These are phyloP conservation scores for Phyllotis vaccarum DNA, from an alignment of 2,797 vertebrate species.

Conservation along the genomic window DNA sequence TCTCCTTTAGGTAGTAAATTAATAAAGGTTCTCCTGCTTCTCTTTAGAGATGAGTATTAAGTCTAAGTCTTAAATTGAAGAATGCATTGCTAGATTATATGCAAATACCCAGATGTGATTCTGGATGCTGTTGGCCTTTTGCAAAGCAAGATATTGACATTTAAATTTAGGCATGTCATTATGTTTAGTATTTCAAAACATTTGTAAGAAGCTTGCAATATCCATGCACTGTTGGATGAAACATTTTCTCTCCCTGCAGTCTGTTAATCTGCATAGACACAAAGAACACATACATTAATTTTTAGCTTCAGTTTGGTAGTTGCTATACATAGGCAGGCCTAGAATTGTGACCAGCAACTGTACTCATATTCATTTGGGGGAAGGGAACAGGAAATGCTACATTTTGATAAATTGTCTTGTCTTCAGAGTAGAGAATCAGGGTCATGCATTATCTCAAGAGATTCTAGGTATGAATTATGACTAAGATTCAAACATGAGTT, in stretches of 20 bases:
- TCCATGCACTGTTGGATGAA: background rate
- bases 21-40: background rate
- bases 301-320: conserved; percentile 2
- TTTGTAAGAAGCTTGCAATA: background rate
- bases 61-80: background rate
- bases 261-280: background rate
- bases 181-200: background rate
- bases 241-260: background rate
- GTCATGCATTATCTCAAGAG: background rate
- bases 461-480: background rate
- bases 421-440: background rate
- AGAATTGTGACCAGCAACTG: background rate
- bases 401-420: background rate
- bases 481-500: conserved; percentile 7
- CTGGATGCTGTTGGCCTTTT: background rate
- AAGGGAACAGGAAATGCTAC: background rate
- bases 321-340: background rate
- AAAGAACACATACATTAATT: background rate
- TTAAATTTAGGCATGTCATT: background rate
- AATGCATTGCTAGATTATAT: background rate
- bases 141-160: background rate
- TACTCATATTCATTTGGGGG: background rate
- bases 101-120: background rate
- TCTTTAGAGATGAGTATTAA: background rate
- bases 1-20: background rate